Evolutionary conservation across 2,797 vertebrate species (phyloP).

Genomic region (Bradypodion pumilum): DNA sequence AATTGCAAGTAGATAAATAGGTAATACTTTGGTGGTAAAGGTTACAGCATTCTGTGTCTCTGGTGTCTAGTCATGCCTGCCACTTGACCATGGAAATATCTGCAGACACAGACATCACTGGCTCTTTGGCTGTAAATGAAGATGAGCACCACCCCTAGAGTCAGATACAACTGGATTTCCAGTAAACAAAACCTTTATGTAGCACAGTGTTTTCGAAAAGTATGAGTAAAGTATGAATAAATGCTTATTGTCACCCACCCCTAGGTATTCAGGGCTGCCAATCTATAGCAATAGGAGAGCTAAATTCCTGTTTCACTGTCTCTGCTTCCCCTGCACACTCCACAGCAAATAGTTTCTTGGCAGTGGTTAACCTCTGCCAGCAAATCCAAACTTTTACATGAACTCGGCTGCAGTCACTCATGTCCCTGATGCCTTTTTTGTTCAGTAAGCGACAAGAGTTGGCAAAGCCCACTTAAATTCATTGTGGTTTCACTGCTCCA

Average conservation of each 20-base stretch:
- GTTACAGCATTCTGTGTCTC: no score
- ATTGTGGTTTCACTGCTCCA: background rate
- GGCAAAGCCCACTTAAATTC: constrained; percentile 13
- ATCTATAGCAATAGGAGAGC: constrained; percentile 12
- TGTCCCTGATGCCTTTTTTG: constrained; percentile 4
- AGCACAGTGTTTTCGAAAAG: background rate
- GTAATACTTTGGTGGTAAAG: no score
- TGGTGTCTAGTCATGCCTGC: no score
- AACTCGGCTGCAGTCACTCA: background rate
- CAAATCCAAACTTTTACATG: constrained; percentile 28
- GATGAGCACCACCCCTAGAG: no score
- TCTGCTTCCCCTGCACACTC: constrained; percentile 1
- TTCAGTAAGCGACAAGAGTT: constrained; percentile 10
- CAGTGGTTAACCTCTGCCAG: background rate
- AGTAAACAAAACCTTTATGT: no score
- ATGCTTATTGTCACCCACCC: background rate
- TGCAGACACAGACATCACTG: no score
- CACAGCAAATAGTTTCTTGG: constrained; percentile 31
- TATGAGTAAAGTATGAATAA: background rate
- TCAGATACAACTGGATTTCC: no score
- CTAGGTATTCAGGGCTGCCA: background rate
- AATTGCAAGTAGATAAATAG: no score
- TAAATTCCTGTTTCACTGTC: constrained; percentile 18
- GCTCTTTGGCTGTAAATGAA: no score
- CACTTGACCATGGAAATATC: no score